A percentile compares a stretch with the other conserved stretches of the same genome.
Evolutionary conservation across 2,888 invertebrate genomes (phyloP).

Genomic region (Eupithecia exiguata): DNA sequence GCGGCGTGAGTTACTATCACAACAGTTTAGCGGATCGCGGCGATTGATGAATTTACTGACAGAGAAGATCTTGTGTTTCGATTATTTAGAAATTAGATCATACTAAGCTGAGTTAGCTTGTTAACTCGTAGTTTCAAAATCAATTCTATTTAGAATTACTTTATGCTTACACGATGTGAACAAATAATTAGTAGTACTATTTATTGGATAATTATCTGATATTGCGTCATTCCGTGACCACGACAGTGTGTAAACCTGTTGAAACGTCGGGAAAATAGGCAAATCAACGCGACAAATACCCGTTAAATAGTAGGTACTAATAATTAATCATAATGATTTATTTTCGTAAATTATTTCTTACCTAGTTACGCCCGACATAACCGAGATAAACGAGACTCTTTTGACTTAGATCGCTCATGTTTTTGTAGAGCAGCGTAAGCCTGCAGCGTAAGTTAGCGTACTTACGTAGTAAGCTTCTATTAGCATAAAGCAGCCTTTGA

Average conservation of each 20-base stretch:
- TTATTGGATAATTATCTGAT: too few species aligned
- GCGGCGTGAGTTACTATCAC: slow-evolving; percentile 1
- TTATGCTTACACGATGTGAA: too few species aligned
- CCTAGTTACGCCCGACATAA: neutral
- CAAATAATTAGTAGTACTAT: too few species aligned
- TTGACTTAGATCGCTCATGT: neutral
- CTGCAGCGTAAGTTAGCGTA: neutral
- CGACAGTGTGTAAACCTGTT: too few species aligned
- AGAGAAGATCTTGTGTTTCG: neutral
- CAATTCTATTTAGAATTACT: neutral
- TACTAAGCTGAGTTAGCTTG: neutral
- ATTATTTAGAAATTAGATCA: neutral
- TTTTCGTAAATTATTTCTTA: neutral
- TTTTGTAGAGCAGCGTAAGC: neutral
- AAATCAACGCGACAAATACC: too few species aligned
- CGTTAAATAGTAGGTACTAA: too few species aligned
- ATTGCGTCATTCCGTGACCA: too few species aligned
- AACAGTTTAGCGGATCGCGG: neutral
- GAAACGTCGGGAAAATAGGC: too few species aligned
- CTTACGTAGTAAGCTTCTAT: neutral
- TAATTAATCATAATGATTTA: neutral
- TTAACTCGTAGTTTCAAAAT: neutral
- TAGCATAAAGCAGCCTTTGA: neutral
- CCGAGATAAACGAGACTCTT: neutral
- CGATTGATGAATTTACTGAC: slow-evolving; percentile 1